phyloP scores from a whole-genome alignment of 1,140 invertebrate species.

The Mizuhopecten yessoensis region DNA sequence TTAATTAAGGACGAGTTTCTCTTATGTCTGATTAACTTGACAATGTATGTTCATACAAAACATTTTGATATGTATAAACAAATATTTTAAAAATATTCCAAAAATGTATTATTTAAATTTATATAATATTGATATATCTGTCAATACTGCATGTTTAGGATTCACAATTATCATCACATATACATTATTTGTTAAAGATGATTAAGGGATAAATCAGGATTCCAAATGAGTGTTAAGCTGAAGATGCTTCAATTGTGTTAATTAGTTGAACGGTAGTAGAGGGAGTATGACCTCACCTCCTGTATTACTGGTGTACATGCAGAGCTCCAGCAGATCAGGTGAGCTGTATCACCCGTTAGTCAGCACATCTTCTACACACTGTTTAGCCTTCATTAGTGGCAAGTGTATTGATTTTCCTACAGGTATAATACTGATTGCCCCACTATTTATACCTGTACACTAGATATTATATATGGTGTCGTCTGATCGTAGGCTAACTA shows the following conservation, averaged over 20 bases:
- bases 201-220: too few relatives aligned
- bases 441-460: not conserved
- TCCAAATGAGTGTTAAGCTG: not conserved
- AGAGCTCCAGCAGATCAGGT: not conserved
- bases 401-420: constrained; percentile 17
- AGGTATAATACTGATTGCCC: not conserved
- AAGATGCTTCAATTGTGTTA: not conserved
- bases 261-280: too few relatives aligned
- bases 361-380: not conserved
- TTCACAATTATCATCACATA: too few relatives aligned
- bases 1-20: not conserved
- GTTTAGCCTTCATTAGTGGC: constrained; percentile 1
- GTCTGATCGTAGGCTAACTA: too few relatives aligned
- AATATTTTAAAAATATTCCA: too few relatives aligned
- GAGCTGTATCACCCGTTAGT: not conserved
- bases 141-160: too few relatives aligned
- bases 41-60: not conserved
- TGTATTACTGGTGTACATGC: too few relatives aligned
- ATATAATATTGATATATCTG: too few relatives aligned
- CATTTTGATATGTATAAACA: too few relatives aligned
- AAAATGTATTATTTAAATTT: too few relatives aligned
- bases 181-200: too few relatives aligned
- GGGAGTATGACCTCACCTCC: not conserved
- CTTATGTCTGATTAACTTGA: not conserved
- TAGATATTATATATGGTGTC: too few relatives aligned